These are phyloP conservation scores for Neosilurus hyrtlii DNA, from an alignment of 2,797 vertebrate genomes.

Conservation along the genomic window DNA sequence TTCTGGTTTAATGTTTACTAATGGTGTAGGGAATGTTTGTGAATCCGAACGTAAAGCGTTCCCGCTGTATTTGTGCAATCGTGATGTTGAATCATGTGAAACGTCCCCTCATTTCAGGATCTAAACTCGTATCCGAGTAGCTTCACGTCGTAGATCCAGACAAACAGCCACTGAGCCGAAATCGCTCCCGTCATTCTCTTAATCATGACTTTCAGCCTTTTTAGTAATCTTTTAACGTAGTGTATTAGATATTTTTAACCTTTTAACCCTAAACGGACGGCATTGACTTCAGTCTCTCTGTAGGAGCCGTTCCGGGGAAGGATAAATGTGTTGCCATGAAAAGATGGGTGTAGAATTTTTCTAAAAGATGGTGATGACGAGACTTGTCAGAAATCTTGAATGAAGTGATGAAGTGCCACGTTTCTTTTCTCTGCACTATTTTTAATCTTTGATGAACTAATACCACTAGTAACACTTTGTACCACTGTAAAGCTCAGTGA, in stretches of 20 bases:
- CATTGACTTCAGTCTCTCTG: background rate
- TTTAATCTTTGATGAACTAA: slow-evolving; percentile 33
- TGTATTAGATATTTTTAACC: background rate
- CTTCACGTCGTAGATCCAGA: background rate
- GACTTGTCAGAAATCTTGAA: background rate
- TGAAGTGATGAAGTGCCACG: background rate
- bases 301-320: background rate
- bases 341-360: background rate
- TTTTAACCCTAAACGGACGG: background rate
- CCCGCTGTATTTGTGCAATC: slow-evolving; percentile 13
- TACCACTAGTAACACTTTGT: slow-evolving; percentile 55
- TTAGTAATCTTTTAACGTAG: background rate
- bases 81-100: slow-evolving; percentile 22
- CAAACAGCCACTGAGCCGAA: background rate
- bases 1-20: background rate
- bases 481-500: slow-evolving; percentile 52
- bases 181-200: background rate
- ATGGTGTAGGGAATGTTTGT: background rate
- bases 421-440: slow-evolving; percentile 39
- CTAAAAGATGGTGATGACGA: background rate
- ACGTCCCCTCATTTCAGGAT: background rate
- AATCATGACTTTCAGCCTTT: background rate
- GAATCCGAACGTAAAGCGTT: background rate
- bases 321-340: background rate
- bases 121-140: background rate